phyloP scores from a whole-genome alignment of 2,113 vertebrate genomes.

The Acrocephalus arundinaceus region DNA sequence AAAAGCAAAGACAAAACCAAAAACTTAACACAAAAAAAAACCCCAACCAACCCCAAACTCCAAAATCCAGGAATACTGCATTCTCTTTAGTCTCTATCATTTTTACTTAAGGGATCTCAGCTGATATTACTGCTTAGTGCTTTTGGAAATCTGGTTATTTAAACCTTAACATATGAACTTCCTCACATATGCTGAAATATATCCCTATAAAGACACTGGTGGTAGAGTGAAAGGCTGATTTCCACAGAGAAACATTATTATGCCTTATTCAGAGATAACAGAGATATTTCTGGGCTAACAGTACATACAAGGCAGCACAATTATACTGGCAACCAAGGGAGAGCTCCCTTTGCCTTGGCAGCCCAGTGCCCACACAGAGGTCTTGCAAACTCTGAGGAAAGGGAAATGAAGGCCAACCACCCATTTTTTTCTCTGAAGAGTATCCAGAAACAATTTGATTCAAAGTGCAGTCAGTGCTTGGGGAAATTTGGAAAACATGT shows the following conservation, averaged over 20 bases:
- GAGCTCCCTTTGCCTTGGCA: background rate
- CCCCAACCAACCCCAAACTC: fast-evolving
- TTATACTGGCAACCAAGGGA: background rate
- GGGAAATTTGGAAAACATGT: background rate
- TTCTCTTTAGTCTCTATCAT: background rate
- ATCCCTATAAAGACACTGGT: background rate
- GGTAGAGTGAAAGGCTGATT: background rate
- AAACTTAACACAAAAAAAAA: background rate
- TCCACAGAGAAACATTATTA: slow-evolving; percentile 3
- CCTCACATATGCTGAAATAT: background rate
- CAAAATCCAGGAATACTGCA: background rate
- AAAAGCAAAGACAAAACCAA: background rate
- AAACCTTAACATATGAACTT: background rate
- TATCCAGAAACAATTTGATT: background rate
- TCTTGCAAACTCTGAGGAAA: background rate
- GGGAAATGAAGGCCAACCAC: background rate
- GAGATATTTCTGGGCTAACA: background rate
- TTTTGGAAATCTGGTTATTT: background rate
- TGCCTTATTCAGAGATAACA: background rate
- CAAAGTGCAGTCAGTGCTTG: background rate
- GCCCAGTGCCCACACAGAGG: background rate
- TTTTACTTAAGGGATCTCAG: background rate
- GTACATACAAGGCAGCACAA: background rate
- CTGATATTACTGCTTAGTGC: background rate
- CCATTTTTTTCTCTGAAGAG: background rate